Percentiles rank a stretch among this genome's conserved stretches.
phyloP scores from a whole-genome alignment of 2,113 vertebrate genomes.

The Ameiurus melas region DNA sequence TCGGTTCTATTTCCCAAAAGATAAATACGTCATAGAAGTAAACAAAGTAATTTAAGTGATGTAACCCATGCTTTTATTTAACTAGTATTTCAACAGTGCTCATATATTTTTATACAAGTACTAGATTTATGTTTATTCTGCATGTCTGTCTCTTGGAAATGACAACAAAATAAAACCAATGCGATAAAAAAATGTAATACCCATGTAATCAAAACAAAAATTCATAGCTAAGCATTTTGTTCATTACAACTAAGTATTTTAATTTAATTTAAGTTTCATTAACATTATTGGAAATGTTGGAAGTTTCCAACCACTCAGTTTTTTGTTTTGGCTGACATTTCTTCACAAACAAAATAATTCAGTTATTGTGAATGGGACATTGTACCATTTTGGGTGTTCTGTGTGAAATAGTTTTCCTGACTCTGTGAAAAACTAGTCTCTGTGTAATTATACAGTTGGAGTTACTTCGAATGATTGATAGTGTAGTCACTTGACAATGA shows the following conservation, averaged over 20 bases:
- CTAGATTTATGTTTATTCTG: not conserved
- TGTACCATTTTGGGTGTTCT: not conserved
- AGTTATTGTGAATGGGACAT: not conserved
- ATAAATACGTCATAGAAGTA: not conserved
- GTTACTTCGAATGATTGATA: not conserved
- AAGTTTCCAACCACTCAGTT: not conserved
- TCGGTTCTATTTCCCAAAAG: not conserved
- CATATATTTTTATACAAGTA: not conserved
- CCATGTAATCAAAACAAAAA: not conserved
- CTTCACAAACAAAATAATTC: not conserved
- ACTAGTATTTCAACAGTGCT: conserved; percentile 6
- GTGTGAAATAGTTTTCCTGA: not conserved
- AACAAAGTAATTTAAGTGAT: not conserved
- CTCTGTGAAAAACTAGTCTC: not conserved
- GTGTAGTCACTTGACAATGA: not conserved
- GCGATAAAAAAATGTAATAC: not conserved
- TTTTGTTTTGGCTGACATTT: not conserved
- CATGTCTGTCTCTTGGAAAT: not conserved
- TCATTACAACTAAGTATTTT: not conserved
- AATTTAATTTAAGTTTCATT: not conserved
- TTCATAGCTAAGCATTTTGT: not conserved
- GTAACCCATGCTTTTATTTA: not conserved
- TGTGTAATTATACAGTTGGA: too few species aligned
- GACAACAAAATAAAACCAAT: not conserved
- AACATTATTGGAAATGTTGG: not conserved